phyloP scores from a whole-genome alignment of 2,797 vertebrate genomes.

The Crocidura indochinensis region DNA sequence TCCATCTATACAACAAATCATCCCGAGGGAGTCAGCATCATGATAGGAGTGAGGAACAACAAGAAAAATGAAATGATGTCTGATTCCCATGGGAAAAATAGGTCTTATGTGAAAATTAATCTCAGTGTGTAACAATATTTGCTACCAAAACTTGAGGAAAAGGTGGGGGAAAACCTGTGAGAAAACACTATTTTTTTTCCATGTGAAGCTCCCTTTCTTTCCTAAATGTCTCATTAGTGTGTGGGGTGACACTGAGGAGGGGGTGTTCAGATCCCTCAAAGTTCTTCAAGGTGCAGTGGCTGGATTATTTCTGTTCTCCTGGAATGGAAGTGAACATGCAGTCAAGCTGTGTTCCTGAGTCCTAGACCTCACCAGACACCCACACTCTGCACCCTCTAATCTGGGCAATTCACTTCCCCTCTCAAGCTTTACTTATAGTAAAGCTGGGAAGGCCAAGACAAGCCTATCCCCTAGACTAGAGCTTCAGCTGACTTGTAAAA shows the following conservation, averaged over 20 bases:
- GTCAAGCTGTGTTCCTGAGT: too few relatives aligned
- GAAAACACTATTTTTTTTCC: constrained; percentile 19
- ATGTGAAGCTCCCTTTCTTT: constrained; percentile 38
- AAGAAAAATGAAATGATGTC: constrained; percentile 73
- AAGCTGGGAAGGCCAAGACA: too few relatives aligned
- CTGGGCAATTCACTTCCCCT: too few relatives aligned
- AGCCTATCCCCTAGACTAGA: too few relatives aligned
- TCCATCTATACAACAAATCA: constrained; percentile 69
- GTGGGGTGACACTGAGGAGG: neutral
- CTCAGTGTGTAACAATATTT: constrained; percentile 79
- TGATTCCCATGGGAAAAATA: constrained; percentile 77
- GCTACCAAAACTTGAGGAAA: constrained; percentile 72
- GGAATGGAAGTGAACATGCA: too few relatives aligned
- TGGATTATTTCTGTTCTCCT: too few relatives aligned
- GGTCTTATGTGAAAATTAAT: constrained; percentile 84
- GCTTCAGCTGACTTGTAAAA: neutral
- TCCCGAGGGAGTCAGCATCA: constrained; percentile 69
- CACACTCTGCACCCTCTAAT: too few relatives aligned
- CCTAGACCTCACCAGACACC: too few relatives aligned
- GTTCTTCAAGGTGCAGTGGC: too few relatives aligned
- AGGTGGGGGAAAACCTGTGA: neutral
- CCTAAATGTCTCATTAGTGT: neutral
- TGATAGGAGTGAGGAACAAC: constrained; percentile 74
- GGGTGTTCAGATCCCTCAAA: neutral
- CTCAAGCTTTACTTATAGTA: too few relatives aligned